Conservation (phyloP, 2,797 vertebrate genomes). For the Megaceryle alcyon region DNA sequence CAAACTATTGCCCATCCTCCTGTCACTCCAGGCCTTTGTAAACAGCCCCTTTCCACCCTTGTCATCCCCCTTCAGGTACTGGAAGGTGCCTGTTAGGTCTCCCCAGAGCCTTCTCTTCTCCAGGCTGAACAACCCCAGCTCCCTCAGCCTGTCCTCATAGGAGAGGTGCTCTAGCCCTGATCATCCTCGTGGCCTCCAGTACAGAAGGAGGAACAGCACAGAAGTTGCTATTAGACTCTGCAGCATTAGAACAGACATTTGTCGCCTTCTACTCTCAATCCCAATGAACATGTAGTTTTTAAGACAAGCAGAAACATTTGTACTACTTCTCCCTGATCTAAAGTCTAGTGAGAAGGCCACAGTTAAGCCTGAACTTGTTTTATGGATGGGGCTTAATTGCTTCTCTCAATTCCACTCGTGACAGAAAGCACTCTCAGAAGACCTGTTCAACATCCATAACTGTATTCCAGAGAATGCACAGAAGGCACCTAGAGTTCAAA, state of each 20-base stretch:
- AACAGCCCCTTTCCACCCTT: too few relatives aligned
- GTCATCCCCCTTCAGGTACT: too few relatives aligned
- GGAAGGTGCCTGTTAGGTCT: too few relatives aligned
- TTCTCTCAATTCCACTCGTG: neutral
- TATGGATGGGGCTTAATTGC: neutral
- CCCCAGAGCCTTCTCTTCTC: too few relatives aligned
- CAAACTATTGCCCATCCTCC: too few relatives aligned
- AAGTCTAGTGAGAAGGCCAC: neutral
- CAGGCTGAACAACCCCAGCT: too few relatives aligned
- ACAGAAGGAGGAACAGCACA: fast-evolving
- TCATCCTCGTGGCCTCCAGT: neutral
- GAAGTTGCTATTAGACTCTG: neutral
- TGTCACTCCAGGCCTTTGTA: too few relatives aligned
- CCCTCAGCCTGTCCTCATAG: too few relatives aligned
- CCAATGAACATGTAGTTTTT: neutral
- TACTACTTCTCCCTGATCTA: neutral
- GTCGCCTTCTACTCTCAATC: neutral
- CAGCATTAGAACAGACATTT: neutral
- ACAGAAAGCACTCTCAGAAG: neutral
- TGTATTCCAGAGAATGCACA: neutral
- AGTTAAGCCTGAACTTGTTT: neutral
- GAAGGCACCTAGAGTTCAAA: neutral
- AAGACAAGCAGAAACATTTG: neutral
- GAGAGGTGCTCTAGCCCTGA: too few relatives aligned
- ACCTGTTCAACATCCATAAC: neutral